Evolutionary conservation across 2,888 invertebrate species (phyloP), one percentile per base, ranked within the genome.

Genomic region (Eurytoma adleriae): DNA sequence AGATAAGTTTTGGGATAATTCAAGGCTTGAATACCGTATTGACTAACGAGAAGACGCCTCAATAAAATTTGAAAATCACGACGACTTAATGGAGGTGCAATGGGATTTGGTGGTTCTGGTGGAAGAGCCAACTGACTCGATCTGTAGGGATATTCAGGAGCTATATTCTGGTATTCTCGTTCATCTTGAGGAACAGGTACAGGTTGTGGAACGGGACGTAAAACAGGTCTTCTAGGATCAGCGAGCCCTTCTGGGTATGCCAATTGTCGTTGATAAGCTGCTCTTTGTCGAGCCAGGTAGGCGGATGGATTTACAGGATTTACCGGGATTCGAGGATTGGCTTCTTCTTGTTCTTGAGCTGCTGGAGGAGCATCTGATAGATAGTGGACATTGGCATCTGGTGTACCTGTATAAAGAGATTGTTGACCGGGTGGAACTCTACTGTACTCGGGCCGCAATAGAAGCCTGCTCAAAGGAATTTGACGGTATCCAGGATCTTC

Each of bases 11-110:
- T 88, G 0, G 91, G 91, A 73, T 90, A 89, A 3, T 84, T 86
- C 0, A 91, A 81, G 2, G 91, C 91, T 61, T 88, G 88, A 0
- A 86, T 82, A 0, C 91, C 90, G 24, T 91, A 91, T 66, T 95
- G 95, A 70, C 95, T 91, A 50, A 93, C 87, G 56, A 95, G 92
- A 77, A 95, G 90, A 87, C 94, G 93, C 82, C 95, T 94, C 7
- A 95, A 91, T 59, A 95, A 90, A 68, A 93, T 92, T 86, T 95
- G 94, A 81, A 95, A 93, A 87, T 95, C 95, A 85, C 93, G 92
- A 1, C 95, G 94, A 86, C 95, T 95, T 2, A 95, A 93, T 10
- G 95, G 95, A 13, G 95, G 93, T 68, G 93, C 92, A 64, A 94
- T 94, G 2, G 93, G 92, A 79, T 93, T 93, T 2, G 89, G 90